Base-by-base conservation (phyloP, 2,113 vertebrate species). In the Hemicordylus capensis region DNA sequence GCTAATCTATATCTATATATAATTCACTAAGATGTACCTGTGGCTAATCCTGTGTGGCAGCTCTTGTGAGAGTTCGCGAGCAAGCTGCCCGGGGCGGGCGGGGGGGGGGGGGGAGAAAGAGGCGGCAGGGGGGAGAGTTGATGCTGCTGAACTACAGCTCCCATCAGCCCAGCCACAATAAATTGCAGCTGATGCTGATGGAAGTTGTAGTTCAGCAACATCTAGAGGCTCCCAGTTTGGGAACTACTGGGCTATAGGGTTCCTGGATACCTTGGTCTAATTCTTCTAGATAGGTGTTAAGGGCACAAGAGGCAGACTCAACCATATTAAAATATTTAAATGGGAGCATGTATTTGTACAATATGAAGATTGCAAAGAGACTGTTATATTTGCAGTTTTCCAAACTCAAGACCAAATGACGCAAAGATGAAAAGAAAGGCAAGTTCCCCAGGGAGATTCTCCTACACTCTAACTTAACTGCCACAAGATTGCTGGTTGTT, bases 381-480 rank as follows among this genome's bases (percentile, higher is more conserved):
- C 3, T 76, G 9, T 84, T 87, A 70, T 80, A 44, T 74, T 56
- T 87, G 81, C 67, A 61, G 85, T 89, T 89, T 51, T 48, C 46
- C 87, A 87, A 90, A 61, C 28, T n/a, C 9, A 37, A 59, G 10
- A 84, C 67, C 74, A 3, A 86, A 51, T 24, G 67, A 74, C 67
- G 61, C 80, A 61, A 81, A 51, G 56, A 77, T 39, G 46, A 85
- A 2, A 51, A 84, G 51, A 84, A 70, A 87, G 17, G 56, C 15
- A 76, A 70, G 39, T 44, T 85, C 34, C 69, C 85, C 4, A 20
- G 2, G 54, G 34, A 86, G 44, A 22, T n/a, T 76, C 28, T 81
- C 72, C 64, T 58, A 72, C 6, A 4, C 48, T 54, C 20, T 42
- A 73, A 9, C 12, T 64, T 80, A 82, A 37, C 54, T 66, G 15